Evolutionary conservation across 1,140 invertebrate genomes (phyloP).

Genomic region (Aphelinus certus): DNA sequence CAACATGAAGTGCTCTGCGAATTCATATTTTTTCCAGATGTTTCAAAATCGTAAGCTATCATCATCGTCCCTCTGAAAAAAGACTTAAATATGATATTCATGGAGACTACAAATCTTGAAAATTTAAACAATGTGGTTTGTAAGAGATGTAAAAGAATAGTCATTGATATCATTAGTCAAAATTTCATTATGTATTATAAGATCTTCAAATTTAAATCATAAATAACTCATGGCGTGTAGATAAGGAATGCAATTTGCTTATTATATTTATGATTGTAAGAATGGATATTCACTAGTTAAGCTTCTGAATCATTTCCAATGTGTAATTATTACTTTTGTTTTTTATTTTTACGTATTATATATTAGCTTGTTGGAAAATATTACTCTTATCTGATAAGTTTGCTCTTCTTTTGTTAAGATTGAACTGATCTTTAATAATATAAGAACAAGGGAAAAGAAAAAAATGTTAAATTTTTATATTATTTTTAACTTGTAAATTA

Average conservation of each 20-base stretch:
- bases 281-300: constrained; percentile 11
- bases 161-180: constrained; percentile 34
- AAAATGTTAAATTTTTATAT: constrained; percentile 12
- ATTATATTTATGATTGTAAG: constrained; percentile 6
- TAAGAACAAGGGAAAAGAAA: neutral
- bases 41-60: too few relatives aligned
- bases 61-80: constrained; percentile 19
- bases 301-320: neutral
- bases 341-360: constrained; percentile 15
- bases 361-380: neutral
- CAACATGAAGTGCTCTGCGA: too few relatives aligned
- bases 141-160: constrained; percentile 28
- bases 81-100: constrained; percentile 22
- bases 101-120: constrained; percentile 8
- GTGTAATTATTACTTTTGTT: constrained; percentile 13
- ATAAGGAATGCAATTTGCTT: constrained; percentile 9
- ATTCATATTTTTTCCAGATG: too few relatives aligned
- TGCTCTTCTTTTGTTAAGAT: neutral
- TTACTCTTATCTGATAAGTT: too few relatives aligned
- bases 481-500: constrained; percentile 19
- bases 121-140: constrained; percentile 16
- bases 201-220: constrained; percentile 14
- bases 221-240: neutral
- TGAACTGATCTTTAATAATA: neutral
- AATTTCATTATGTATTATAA: neutral